Conservation (phyloP, 2,888 invertebrate genomes). For the Tipula unca region DNA sequence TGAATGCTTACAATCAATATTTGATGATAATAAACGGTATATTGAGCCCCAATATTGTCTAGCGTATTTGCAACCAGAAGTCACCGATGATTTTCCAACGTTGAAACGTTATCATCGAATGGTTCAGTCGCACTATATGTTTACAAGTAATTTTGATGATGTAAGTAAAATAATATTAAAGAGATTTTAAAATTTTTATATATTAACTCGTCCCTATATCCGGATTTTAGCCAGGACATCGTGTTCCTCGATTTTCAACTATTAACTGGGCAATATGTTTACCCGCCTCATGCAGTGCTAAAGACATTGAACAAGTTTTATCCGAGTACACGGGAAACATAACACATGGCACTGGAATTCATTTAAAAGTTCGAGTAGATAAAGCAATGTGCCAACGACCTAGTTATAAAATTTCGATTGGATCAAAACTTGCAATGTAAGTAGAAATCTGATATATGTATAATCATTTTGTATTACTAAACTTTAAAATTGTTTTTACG, state of each 20-base stretch:
- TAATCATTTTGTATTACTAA: not conserved
- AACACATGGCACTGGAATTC: constrained; percentile 47
- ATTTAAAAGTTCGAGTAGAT: constrained; percentile 50
- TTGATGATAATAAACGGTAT: constrained; percentile 16
- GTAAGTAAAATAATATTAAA: constrained; percentile 44
- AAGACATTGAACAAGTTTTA: constrained; percentile 51
- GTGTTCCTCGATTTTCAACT: constrained; percentile 57
- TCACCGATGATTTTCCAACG: constrained; percentile 43
- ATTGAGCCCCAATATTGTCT: constrained; percentile 54
- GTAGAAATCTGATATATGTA: not conserved
- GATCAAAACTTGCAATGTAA: constrained; percentile 46
- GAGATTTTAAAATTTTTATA: not conserved
- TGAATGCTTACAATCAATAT: constrained; percentile 32
- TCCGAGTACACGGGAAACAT: constrained; percentile 44
- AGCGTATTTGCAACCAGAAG: constrained; percentile 50
- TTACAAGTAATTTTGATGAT: constrained; percentile 55
- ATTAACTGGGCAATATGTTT: constrained; percentile 61
- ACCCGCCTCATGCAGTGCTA: constrained; percentile 50
- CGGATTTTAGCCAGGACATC: constrained; percentile 54
- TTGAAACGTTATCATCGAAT: constrained; percentile 44
- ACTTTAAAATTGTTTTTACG: not conserved
- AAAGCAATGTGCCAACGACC: constrained; percentile 53
- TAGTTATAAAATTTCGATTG: constrained; percentile 34
- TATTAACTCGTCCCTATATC: not conserved
- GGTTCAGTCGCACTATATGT: constrained; percentile 54